Conservation (phyloP, 2,113 vertebrate genomes). For the Greenwoodochromis staneri region DNA sequence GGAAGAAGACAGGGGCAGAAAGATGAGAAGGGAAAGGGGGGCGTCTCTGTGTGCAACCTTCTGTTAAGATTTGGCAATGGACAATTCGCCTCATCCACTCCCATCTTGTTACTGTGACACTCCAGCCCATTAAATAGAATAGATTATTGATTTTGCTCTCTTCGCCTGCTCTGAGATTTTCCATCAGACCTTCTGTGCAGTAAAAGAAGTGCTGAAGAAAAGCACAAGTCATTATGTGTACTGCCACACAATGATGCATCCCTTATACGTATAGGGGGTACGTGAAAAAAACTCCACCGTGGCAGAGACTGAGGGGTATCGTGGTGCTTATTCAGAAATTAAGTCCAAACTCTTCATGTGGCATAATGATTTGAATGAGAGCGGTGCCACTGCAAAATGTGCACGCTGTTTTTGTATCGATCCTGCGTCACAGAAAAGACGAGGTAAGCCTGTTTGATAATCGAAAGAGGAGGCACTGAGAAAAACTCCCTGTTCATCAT, state of each 20-base stretch:
- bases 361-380: conserved; percentile 16
- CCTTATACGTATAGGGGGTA: conserved; percentile 33
- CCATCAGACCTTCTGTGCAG: conserved; percentile 52
- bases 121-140: conserved; percentile 73
- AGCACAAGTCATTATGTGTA: conserved; percentile 62
- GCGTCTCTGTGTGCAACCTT: conserved; percentile 35
- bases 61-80: conserved; percentile 53
- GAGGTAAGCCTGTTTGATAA: conserved; percentile 39
- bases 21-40: background rate
- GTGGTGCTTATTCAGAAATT: conserved; percentile 35
- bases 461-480: conserved; percentile 17
- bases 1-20: background rate
- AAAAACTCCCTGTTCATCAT: conserved; percentile 50
- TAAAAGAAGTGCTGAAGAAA: conserved; percentile 50
- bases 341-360: conserved; percentile 9
- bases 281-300: background rate
- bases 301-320: conserved; percentile 5
- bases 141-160: conserved; percentile 78
- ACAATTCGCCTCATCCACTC: conserved; percentile 68
- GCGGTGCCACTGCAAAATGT: conserved; percentile 6
- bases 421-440: conserved; percentile 21
- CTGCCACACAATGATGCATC: conserved; percentile 56
- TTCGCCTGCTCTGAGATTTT: conserved; percentile 66
- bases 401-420: conserved; percentile 44
- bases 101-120: conserved; percentile 69